These are phyloP conservation scores for Lasioglossum calceatum DNA, from an alignment of 2,888 invertebrate species.

Conservation along the genomic window DNA sequence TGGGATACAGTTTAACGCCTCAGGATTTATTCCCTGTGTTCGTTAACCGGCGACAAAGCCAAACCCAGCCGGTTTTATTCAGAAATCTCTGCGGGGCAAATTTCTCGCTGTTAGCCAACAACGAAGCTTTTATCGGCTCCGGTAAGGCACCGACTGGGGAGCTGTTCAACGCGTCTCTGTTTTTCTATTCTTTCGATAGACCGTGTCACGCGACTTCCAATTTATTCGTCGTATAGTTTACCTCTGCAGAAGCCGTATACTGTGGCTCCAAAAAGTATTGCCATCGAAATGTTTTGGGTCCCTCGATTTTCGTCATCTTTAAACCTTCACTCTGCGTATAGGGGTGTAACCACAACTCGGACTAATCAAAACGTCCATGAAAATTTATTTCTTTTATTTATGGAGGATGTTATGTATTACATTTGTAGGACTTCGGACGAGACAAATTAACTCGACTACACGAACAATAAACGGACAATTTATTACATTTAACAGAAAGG, in stretches of 20 bases:
- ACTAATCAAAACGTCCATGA: too few relatives aligned
- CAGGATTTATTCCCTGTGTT: slow-evolving; percentile 31
- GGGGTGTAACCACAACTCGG: too few relatives aligned
- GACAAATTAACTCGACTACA: too few relatives aligned
- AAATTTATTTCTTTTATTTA: too few relatives aligned
- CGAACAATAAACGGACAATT: too few relatives aligned
- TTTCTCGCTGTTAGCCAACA: not conserved
- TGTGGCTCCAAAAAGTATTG: not conserved
- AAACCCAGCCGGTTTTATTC: slow-evolving; percentile 3
- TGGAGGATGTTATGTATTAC: too few relatives aligned
- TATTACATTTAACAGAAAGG: too few relatives aligned
- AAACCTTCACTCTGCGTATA: too few relatives aligned
- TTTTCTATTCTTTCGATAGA: not conserved
- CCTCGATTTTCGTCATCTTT: too few relatives aligned
- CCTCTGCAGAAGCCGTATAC: not conserved
- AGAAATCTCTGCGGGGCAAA: slow-evolving; percentile 15
- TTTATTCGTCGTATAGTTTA: not conserved
- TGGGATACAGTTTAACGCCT: slow-evolving; percentile 22
- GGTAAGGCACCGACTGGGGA: not conserved
- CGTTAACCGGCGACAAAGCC: slow-evolving; percentile 24
- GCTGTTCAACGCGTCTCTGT: not conserved
- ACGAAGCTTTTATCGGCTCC: not conserved
- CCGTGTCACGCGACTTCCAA: not conserved
- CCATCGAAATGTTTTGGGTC: too few relatives aligned
- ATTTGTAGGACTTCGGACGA: too few relatives aligned